Evolutionary conservation across 1,140 invertebrate genomes (phyloP), one percentile per base, ranked within the genome.

Genomic region (Fopius arisanus): DNA sequence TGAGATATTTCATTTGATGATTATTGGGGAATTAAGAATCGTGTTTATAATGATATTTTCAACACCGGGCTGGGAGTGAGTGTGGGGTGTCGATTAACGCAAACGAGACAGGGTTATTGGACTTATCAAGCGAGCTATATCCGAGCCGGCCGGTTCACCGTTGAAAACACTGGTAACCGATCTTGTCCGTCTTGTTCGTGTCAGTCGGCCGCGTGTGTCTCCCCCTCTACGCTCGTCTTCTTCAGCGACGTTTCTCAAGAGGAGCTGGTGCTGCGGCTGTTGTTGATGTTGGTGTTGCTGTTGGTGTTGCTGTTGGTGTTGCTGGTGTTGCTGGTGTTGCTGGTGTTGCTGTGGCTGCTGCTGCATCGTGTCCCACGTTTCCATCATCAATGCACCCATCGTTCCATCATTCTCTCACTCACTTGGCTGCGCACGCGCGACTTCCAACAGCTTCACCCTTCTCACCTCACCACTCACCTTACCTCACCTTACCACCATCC

Each of bases 181-280:
- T 86, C 86, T 81, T 77, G 83, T 83, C 80, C 79, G 81, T 85
- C 83, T 83, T 80, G 83, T 85, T 84, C 80, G 75, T 77, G 65
- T 29, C 31, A 33, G 68, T 31, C 62, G 29, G 67, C 63, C 14
- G 54, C 31, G 48, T 65, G 26, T 31, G 12, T 19, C 29, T 67
- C 59, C 40, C 54, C 68, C 54, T 73, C 33, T 28, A 29, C 21
- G 16, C 23, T 28, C 43, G 7, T 31, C n/a, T 28, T 28, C 19
- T 28, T 59, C 54, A 59, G 23, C 21, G 12, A 59, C 10, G 21
- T 59, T 59, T 23, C 54, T 28, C 54, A 59, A 59, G 23, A 28
- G 37, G 21, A n/a, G n/a, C n/a, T n/a, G n/a, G n/a, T n/a, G n/a
- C n/a, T n/a, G n/a, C n/a, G n/a, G n/a, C n/a, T n/a, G n/a, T n/a